These are phyloP conservation scores for Dryobotodes eremita DNA, from an alignment of 2,888 invertebrate species.

Conservation along the genomic window DNA sequence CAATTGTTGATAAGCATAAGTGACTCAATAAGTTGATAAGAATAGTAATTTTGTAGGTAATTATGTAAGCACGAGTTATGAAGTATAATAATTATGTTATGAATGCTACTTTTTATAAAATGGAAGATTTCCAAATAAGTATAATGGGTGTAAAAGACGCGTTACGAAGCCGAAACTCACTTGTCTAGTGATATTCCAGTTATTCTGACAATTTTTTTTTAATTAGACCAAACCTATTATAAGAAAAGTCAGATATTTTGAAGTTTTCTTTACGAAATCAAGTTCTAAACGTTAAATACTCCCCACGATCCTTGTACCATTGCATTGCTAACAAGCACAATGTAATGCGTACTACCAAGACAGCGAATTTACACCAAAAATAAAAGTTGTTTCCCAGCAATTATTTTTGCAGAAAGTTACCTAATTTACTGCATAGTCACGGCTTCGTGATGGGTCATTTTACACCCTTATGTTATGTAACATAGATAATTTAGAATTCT, in stretches of 20 bases:
- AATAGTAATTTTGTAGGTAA: slow-evolving; percentile 9
- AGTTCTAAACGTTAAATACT: background rate
- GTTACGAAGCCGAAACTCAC: background rate
- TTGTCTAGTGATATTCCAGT: background rate
- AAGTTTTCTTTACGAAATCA: background rate
- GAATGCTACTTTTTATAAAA: background rate
- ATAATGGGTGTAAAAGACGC: background rate
- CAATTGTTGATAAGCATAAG: background rate
- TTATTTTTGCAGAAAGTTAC: background rate
- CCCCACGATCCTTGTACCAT: background rate
- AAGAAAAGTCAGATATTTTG: background rate
- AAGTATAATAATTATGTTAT: background rate
- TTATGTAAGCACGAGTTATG: slow-evolving; percentile 8
- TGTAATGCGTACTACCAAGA: background rate
- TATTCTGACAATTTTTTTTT: background rate
- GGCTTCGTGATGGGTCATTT: background rate
- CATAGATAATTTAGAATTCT: slow-evolving; percentile 22
- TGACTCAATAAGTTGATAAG: slow-evolving; percentile 12
- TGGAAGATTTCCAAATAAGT: background rate
- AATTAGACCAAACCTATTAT: background rate
- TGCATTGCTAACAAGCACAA: background rate
- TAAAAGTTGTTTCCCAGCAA: background rate
- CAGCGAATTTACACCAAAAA: background rate
- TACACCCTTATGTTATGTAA: background rate
- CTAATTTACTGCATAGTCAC: background rate